These are phyloP conservation scores for Zosterops borbonicus DNA, from an alignment of 2,113 vertebrate species.

Conservation along the genomic window DNA sequence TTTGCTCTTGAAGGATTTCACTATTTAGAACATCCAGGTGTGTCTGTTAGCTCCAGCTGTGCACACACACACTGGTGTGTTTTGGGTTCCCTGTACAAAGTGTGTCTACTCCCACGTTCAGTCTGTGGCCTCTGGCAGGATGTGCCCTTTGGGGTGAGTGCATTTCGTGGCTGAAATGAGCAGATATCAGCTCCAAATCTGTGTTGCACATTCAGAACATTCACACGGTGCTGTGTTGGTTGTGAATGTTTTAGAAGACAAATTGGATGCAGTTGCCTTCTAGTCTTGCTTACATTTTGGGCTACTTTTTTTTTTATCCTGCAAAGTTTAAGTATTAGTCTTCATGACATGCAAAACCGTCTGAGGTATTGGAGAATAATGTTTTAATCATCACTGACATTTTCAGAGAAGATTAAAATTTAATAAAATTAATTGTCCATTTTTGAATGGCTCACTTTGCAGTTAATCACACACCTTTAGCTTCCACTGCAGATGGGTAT, in stretches of 20 bases:
- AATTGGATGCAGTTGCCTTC: neutral
- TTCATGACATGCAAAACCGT: slow-evolving; percentile 47
- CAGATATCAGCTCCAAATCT: neutral
- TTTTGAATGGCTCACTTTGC: slow-evolving; percentile 64
- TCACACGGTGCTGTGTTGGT: fast-evolving
- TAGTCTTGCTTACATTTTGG: neutral
- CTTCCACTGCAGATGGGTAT: slow-evolving; percentile 1
- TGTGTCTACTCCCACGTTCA: fast-evolving
- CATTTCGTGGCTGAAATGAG: neutral
- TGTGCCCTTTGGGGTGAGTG: neutral
- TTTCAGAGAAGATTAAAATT: slow-evolving; percentile 72
- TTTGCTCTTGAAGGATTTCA: neutral
- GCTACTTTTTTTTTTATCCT: neutral
- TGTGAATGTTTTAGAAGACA: neutral
- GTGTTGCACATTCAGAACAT: fast-evolving
- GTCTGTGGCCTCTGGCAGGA: neutral
- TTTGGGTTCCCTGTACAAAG: fast-evolving
- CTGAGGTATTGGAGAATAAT: slow-evolving; percentile 66
- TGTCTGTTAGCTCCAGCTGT: fast-evolving
- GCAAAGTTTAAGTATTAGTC: slow-evolving; percentile 63
- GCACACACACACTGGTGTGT: neutral
- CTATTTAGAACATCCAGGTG: fast-evolving
- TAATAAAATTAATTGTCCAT: slow-evolving; percentile 75
- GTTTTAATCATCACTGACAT: slow-evolving; percentile 74
- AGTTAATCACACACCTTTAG: slow-evolving; percentile 65